Evolutionary conservation across 1,140 invertebrate genomes (phyloP).

Genomic region (Tribolium madens): DNA sequence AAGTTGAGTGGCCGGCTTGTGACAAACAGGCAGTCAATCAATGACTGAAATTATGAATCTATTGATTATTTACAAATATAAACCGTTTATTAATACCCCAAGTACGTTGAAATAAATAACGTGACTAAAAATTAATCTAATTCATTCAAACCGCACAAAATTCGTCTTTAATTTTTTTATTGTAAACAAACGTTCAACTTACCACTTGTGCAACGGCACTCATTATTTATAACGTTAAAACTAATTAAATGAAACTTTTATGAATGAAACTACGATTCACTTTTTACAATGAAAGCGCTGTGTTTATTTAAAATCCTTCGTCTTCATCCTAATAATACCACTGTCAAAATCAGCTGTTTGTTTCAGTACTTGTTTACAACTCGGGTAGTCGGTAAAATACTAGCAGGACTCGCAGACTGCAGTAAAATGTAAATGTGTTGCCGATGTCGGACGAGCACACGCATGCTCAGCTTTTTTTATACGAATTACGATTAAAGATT

Average conservation of each 20-base stretch:
- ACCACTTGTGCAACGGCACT: conserved; percentile 17
- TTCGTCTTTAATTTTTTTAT: neutral
- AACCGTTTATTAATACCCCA: conserved; percentile 6
- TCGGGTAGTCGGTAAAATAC: conserved; percentile 1
- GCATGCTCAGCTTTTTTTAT: conserved; percentile 21
- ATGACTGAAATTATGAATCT: conserved; percentile 6
- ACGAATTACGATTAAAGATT: no score
- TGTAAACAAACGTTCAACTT: neutral
- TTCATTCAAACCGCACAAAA: neutral
- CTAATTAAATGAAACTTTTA: conserved; percentile 2
- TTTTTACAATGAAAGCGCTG: conserved; percentile 25
- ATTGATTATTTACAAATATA: conserved; percentile 31
- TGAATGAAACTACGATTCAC: conserved; percentile 27
- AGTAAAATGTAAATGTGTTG: conserved; percentile 31
- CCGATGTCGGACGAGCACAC: neutral
- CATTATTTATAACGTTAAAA: conserved; percentile 1
- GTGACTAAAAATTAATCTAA: no score
- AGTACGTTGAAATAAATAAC: neutral
- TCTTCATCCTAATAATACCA: conserved; percentile 24
- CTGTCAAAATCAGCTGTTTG: conserved; percentile 30
- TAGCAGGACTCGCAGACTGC: neutral
- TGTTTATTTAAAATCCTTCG: conserved; percentile 6
- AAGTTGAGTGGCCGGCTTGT: neutral
- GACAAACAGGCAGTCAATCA: conserved; percentile 14
- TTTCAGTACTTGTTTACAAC: neutral